Percentiles rank a stretch among this genome's conserved stretches.
These are phyloP conservation scores for Crocidura indochinensis DNA, from an alignment of 2,797 vertebrate species.

Conservation along the genomic window DNA sequence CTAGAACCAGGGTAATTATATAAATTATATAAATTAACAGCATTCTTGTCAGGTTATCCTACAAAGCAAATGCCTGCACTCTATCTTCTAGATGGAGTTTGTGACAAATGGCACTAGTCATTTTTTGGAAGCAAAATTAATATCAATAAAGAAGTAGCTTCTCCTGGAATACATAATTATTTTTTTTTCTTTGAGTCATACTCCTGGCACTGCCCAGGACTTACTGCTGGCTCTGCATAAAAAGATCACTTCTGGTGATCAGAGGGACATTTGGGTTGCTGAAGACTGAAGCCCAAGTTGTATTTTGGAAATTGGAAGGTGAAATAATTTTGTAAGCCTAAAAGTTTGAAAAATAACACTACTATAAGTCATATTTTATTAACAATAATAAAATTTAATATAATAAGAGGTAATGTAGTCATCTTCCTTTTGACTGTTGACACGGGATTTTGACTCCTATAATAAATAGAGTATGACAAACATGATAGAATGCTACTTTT, in stretches of 20 bases:
- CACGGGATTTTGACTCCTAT: not conserved
- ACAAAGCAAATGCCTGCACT: not conserved
- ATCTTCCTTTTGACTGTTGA: not conserved
- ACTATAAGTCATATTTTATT: no score
- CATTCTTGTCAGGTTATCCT: not conserved
- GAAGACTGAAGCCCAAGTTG: no score
- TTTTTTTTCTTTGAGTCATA: not conserved
- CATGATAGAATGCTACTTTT: not conserved
- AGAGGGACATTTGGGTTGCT: no score
- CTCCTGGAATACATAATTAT: not conserved
- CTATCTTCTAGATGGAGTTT: not conserved
- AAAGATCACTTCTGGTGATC: no score
- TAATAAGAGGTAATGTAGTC: no score
- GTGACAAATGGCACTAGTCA: not conserved
- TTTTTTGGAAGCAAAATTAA: not conserved
- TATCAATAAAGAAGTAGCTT: not conserved
- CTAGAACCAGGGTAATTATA: not conserved
- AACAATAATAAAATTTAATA: no score
- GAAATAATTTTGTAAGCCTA: no score
- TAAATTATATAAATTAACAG: not conserved
- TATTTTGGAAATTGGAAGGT: no score
- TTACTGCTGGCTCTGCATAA: no score
- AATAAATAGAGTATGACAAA: not conserved
- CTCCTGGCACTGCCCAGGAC: no score
- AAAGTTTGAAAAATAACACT: no score